phyloP scores from a whole-genome alignment of 2,888 invertebrate species.

The Lycia hirtaria region DNA sequence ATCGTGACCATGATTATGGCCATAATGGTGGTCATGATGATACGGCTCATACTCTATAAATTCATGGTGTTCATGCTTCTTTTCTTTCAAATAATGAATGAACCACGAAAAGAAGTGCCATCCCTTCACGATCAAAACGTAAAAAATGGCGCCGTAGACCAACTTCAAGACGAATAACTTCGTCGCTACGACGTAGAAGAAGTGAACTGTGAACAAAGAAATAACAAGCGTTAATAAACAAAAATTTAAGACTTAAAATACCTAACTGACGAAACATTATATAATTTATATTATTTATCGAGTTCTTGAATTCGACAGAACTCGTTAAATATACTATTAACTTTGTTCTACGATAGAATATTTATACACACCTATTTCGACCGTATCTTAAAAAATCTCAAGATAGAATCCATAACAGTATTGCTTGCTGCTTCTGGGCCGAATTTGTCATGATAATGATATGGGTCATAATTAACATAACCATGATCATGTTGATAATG shows the following conservation, averaged over 20 bases:
- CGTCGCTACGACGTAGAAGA: conserved; percentile 74
- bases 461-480: background rate
- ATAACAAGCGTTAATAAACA: conserved; percentile 17
- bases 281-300: too few relatives aligned
- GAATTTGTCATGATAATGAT: conserved; percentile 10
- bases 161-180: conserved; percentile 73
- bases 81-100: conserved; percentile 70
- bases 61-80: conserved; percentile 58
- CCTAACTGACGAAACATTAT: too few relatives aligned
- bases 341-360: background rate
- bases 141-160: conserved; percentile 71
- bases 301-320: too few relatives aligned
- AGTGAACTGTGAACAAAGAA: conserved; percentile 70
- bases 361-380: conserved; percentile 45
- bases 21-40: conserved; percentile 44
- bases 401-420: conserved; percentile 23
- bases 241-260: too few relatives aligned
- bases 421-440: conserved; percentile 11
- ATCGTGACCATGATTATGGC: conserved; percentile 38
- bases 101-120: conserved; percentile 76
- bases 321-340: too few relatives aligned
- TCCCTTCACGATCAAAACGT: conserved; percentile 62
- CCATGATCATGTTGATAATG: background rate
- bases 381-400: conserved; percentile 33
- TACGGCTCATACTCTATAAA: conserved; percentile 56